Conservation (phyloP, 1,140 invertebrate species). For the Drosophila bocki region DNA sequence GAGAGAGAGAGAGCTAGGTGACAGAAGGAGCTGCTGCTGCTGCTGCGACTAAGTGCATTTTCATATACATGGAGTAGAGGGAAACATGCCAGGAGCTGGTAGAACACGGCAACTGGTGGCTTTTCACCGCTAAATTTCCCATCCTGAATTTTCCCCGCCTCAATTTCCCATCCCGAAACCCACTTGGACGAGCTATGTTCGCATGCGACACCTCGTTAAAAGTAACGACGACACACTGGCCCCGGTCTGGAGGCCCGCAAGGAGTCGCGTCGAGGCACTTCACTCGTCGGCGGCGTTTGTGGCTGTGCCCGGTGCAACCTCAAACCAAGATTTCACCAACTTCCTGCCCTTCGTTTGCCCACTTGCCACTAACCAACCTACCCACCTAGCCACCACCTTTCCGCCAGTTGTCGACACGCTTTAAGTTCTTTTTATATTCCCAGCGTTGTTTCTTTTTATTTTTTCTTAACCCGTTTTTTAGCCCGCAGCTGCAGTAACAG, state of each 20-base stretch:
- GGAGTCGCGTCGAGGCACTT: slow-evolving; percentile 43
- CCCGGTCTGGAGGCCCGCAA: slow-evolving; percentile 44
- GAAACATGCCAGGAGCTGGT: slow-evolving; percentile 5
- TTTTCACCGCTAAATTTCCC: slow-evolving; percentile 15
- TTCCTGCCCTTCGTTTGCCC: slow-evolving; percentile 23
- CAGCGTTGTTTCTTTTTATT: slow-evolving; percentile 11
- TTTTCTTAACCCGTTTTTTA: slow-evolving; percentile 31
- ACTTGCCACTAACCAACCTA: background rate
- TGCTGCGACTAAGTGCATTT: slow-evolving; percentile 71
- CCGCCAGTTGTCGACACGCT: slow-evolving; percentile 57
- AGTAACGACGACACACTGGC: slow-evolving; percentile 78
- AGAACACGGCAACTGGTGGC: slow-evolving; percentile 67
- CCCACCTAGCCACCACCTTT: background rate
- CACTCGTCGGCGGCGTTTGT: slow-evolving; percentile 52
- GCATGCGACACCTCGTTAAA: slow-evolving; percentile 82
- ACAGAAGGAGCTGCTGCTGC: slow-evolving; percentile 35
- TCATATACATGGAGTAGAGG: slow-evolving; percentile 30
- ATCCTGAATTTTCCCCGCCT: background rate
- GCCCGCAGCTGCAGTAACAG: slow-evolving; percentile 33
- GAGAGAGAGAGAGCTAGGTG: slow-evolving; percentile 16
- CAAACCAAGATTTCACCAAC: slow-evolving; percentile 33
- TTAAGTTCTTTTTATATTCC: slow-evolving; percentile 71
- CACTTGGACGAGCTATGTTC: slow-evolving; percentile 62
- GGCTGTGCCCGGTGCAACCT: slow-evolving; percentile 34
- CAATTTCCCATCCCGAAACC: slow-evolving; percentile 12